Percentiles rank a stretch among this genome's conserved stretches.
Conservation (phyloP, 1,140 invertebrate genomes). For the Spodoptera frugiperda region DNA sequence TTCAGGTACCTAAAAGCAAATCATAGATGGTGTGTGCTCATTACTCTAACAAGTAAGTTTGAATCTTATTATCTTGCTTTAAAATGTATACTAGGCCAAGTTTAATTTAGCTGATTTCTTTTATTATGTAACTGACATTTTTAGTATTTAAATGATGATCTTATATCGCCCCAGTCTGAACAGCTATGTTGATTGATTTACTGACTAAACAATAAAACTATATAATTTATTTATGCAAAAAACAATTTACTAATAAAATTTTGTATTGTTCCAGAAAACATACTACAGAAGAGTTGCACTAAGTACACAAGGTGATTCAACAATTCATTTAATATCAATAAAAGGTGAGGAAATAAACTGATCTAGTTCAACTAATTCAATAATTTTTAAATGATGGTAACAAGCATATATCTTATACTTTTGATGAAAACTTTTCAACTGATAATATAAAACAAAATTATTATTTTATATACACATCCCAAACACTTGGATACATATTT, state of each 20-base stretch:
- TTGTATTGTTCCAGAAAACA: background rate
- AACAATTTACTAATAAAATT: background rate
- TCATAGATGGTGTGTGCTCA: too few relatives aligned
- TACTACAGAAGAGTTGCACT: background rate
- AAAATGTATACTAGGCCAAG: too few relatives aligned
- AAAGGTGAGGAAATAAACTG: background rate
- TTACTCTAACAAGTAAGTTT: too few relatives aligned
- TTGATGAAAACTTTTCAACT: conserved; percentile 62
- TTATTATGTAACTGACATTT: too few relatives aligned
- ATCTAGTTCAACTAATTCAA: background rate
- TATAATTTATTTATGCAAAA: background rate
- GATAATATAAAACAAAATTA: background rate
- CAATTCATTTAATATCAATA: too few relatives aligned
- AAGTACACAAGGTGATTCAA: background rate
- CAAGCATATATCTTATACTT: conserved; percentile 76
- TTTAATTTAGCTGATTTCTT: too few relatives aligned
- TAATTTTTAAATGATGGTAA: conserved; percentile 58
- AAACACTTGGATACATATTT: too few relatives aligned
- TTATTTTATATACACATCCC: background rate
- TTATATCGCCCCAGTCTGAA: conserved; percentile 66
- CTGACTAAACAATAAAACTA: conserved; percentile 24
- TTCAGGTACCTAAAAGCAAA: background rate
- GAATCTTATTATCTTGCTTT: too few relatives aligned
- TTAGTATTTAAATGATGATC: conserved; percentile 56
- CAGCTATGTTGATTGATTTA: conserved; percentile 57